Base-by-base conservation (phyloP, 1,140 invertebrate genomes). In the Cheumatopsyche charites region DNA sequence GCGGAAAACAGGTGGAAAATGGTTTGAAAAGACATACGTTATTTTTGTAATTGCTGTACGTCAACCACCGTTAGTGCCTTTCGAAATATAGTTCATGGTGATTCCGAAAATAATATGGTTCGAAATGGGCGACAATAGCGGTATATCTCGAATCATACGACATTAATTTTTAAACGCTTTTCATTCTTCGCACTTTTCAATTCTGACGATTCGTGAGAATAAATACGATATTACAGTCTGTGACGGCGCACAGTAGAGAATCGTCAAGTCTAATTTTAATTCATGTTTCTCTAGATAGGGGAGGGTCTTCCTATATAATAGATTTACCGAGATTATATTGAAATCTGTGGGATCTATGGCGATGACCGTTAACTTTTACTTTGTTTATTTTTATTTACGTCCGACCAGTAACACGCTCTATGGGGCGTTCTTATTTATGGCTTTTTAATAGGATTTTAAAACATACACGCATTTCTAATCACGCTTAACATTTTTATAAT, bases 1-100 rank as follows among this genome's bases (percentile, higher is more conserved):
- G 23, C 55, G 55, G 55, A 58, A 58, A 58, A 58, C 23, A 23
- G 55, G 23, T 26, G 55, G 55, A 58, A 58, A 58, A 58, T 26
- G 19, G 55, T 58, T 23, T 25, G 23, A 58, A 36, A 36, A 36
- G 29, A 36, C 29, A 36, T 47, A 58, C 55, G 55, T 52, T 19
- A 52, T 52, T 52, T 52, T 52, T 19, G 55, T 23, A 58, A 58
- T 58, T 58, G 55, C 13, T 19, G 23, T 58, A 23, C 25, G 55
- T 21, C 55, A 23, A 58, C 13, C 21, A n/a, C 21, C 21, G 19
- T 25, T 21, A 2, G 49, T 19, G 15, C 15, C 7, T 23, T 15
- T n/a, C 11, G 43, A 47, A 47, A 47, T 15, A 12, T n/a, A 47
- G 15, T 47, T n/a, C 15, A 47, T 13, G 43, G 15, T 13, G 11